A percentile compares a stretch with the other conserved stretches of the same genome.
Evolutionary conservation across 2,888 invertebrate genomes (phyloP).

Genomic region (Perdita meconis): DNA sequence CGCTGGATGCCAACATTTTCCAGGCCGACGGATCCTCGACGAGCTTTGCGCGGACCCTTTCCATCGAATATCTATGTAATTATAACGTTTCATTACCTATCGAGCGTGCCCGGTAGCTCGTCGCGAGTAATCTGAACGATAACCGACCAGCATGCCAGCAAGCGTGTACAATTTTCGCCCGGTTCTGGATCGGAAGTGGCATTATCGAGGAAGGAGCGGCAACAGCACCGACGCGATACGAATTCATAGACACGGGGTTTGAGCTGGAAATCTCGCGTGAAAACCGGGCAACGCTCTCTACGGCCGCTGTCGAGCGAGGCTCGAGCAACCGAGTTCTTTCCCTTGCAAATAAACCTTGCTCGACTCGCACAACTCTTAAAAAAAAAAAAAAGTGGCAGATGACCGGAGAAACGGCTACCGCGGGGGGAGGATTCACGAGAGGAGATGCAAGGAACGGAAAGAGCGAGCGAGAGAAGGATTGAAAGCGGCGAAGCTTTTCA

Average conservation of each 20-base stretch:
- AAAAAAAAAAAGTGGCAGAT: not conserved
- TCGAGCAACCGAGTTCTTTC: not conserved
- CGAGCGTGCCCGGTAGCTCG: too few species aligned
- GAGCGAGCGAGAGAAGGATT: constrained; percentile 11
- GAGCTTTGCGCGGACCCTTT: not conserved
- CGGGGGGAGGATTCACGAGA: not conserved
- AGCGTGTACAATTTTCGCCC: too few species aligned
- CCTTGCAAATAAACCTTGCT: constrained; percentile 12
- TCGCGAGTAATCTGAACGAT: not conserved
- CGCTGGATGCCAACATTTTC: constrained; percentile 45
- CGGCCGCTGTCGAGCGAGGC: not conserved
- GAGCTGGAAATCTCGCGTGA: constrained; percentile 14
- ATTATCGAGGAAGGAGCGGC: not conserved
- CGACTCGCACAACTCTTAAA: not conserved
- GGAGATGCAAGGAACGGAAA: not conserved
- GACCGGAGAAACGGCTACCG: not conserved
- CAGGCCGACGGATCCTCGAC: not conserved
- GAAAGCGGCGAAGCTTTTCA: constrained; percentile 46
- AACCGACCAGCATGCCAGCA: too few species aligned
- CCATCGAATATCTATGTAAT: not conserved
- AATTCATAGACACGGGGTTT: not conserved
- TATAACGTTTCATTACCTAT: not conserved
- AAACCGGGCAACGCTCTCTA: constrained; percentile 3
- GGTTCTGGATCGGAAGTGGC: not conserved
- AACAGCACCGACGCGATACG: not conserved